Conservation (phyloP, 2,888 invertebrate species). For the Creontiades dilutus region DNA sequence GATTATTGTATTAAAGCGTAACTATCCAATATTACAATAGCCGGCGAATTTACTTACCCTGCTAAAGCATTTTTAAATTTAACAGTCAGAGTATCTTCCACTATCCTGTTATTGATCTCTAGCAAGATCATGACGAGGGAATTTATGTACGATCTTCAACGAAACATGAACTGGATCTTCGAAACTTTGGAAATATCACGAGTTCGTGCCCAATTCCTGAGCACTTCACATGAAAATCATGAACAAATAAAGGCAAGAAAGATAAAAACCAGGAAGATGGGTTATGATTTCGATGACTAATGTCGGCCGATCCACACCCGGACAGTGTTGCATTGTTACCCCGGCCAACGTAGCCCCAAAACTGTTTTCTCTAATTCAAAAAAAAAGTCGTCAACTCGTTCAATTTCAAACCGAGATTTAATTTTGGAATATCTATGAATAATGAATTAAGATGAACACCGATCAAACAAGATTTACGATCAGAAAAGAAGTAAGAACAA, state of each 20-base stretch:
- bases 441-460: too few species aligned
- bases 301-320: slow-evolving; percentile 67
- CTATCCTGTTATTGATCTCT: slow-evolving; percentile 99
- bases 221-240: slow-evolving; percentile 54
- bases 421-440: too few species aligned
- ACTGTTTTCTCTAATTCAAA: too few species aligned
- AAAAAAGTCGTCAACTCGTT: too few species aligned
- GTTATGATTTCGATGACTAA: slow-evolving; percentile 58
- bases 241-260: slow-evolving; percentile 45
- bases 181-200: background rate
- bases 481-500: too few species aligned
- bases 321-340: slow-evolving; percentile 45
- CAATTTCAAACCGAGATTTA: too few species aligned
- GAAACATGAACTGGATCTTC: slow-evolving; percentile 61
- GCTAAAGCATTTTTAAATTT: slow-evolving; percentile 97
- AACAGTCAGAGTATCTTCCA: slow-evolving; percentile 96
- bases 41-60: slow-evolving; percentile 86
- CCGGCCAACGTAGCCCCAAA: too few species aligned
- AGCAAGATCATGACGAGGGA: slow-evolving; percentile 89
- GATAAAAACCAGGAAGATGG: slow-evolving; percentile 30
- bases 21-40: background rate
- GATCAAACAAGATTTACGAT: too few species aligned
- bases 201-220: slow-evolving; percentile 24
- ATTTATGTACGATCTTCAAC: slow-evolving; percentile 25
- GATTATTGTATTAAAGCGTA: background rate